These are phyloP conservation scores for Coilia nasus DNA, from an alignment of 2,797 vertebrate genomes.

Conservation along the genomic window DNA sequence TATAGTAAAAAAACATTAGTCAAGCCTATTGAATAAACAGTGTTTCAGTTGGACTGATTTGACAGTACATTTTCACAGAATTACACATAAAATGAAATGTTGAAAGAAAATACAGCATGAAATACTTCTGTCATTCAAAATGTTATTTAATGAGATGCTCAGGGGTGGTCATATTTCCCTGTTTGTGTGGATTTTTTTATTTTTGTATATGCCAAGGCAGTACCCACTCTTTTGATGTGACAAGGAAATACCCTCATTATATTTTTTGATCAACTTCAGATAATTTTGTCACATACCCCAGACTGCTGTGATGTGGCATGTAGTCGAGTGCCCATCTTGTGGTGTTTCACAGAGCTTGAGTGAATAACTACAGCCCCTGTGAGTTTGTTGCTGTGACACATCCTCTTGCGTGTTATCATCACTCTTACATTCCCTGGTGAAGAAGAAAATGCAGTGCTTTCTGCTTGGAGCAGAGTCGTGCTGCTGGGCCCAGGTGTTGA, in stretches of 20 bases:
- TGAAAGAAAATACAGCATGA: neutral
- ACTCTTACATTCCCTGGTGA: constrained; percentile 13
- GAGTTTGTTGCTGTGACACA: constrained; percentile 8
- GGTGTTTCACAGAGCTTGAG: neutral
- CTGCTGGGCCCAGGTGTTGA: constrained; percentile 32
- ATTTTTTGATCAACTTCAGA: neutral
- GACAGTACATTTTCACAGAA: neutral
- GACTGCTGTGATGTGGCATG: neutral
- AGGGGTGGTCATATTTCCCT: neutral
- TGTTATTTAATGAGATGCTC: neutral
- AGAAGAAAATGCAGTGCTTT: constrained; percentile 1
- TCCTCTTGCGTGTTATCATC: constrained; percentile 27
- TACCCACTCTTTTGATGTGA: neutral
- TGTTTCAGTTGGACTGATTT: neutral
- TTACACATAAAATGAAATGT: neutral
- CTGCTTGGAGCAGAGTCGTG: constrained; percentile 18
- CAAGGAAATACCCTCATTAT: neutral
- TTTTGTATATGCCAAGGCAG: neutral
- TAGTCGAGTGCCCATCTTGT: neutral
- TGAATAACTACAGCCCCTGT: neutral
- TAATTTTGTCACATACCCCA: neutral
- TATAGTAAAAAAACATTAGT: neutral
- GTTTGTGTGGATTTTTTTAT: neutral
- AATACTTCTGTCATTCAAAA: neutral
- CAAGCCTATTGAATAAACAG: neutral